A percentile compares a stretch with the other conserved stretches of the same genome.
Evolutionary conservation across 2,888 invertebrate species (phyloP).

Genomic region (Linnaemya tessellans): DNA sequence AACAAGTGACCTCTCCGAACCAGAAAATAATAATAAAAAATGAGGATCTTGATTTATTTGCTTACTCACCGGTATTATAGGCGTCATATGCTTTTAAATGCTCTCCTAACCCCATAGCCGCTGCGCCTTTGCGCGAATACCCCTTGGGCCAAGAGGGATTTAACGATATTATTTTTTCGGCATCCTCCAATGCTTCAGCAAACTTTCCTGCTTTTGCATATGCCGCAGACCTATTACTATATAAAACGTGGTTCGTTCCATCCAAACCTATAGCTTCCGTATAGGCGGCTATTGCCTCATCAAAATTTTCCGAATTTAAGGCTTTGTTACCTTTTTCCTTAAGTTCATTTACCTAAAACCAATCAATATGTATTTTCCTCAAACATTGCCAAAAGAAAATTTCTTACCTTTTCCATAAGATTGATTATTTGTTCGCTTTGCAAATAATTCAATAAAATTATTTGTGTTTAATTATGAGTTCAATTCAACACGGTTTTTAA

Average conservation of each 20-base stretch:
- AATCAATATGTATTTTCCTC: not conserved
- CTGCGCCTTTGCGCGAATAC: conserved; percentile 94
- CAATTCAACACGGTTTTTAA: conserved; percentile 8
- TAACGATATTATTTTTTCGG: conserved; percentile 90
- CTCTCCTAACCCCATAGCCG: conserved; percentile 90
- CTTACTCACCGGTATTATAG: conserved; percentile 87
- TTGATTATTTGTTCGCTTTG: not conserved
- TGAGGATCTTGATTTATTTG: not conserved
- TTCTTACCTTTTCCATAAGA: conserved; percentile 75
- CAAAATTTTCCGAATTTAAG: conserved; percentile 89
- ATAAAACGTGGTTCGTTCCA: conserved; percentile 92
- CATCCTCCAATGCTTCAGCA: conserved; percentile 91
- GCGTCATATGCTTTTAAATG: conserved; percentile 90
- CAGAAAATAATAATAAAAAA: not conserved
- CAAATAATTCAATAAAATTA: conserved; percentile 15
- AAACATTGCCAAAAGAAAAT: not conserved
- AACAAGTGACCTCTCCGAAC: conserved; percentile 11
- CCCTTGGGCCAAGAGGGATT: conserved; percentile 95
- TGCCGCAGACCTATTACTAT: conserved; percentile 96
- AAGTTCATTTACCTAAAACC: conserved; percentile 88
- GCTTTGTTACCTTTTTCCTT: conserved; percentile 95
- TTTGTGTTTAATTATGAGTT: conserved; percentile 20
- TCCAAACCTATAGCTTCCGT: conserved; percentile 92
- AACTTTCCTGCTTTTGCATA: conserved; percentile 92
- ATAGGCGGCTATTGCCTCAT: conserved; percentile 91